phyloP scores from a whole-genome alignment of 2,888 invertebrate species.

The Rhamnusium bicolor region DNA sequence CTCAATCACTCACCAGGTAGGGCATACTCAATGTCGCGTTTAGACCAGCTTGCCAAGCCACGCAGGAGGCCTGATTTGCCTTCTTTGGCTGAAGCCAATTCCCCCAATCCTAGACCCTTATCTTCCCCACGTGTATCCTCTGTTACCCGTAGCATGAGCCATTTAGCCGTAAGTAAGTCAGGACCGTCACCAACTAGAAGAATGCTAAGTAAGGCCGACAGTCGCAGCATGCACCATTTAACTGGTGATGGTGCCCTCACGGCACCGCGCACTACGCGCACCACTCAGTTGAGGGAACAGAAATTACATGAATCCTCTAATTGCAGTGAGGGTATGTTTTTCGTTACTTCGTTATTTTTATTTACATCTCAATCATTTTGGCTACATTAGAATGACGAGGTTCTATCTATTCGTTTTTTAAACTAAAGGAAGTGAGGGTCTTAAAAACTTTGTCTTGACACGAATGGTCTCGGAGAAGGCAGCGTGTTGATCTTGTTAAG shows the following conservation, averaged over 20 bases:
- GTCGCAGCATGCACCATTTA: constrained; percentile 70
- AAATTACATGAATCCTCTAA: constrained; percentile 66
- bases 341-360: constrained; percentile 27
- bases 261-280: constrained; percentile 68
- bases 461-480: too few relatives aligned
- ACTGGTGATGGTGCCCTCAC: constrained; percentile 62
- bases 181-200: constrained; percentile 68
- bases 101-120: constrained; percentile 63
- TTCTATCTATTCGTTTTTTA: not conserved
- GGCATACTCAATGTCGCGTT: constrained; percentile 94
- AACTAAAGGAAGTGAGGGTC: not conserved
- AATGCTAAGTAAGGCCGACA: constrained; percentile 68
- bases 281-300: constrained; percentile 69
- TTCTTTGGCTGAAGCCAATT: constrained; percentile 65
- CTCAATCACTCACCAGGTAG: constrained; percentile 80
- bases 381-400: not conserved
- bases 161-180: constrained; percentile 74
- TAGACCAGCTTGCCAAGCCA: constrained; percentile 88
- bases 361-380: constrained; percentile 9
- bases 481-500: too few relatives aligned
- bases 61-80: constrained; percentile 73
- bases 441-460: too few relatives aligned
- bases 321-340: constrained; percentile 68
- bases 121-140: constrained; percentile 66
- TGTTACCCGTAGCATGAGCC: constrained; percentile 83